These are phyloP conservation scores for Diadumene lineata DNA, from an alignment of 92 coral and sea anemone genomes.

Conservation along the genomic window DNA sequence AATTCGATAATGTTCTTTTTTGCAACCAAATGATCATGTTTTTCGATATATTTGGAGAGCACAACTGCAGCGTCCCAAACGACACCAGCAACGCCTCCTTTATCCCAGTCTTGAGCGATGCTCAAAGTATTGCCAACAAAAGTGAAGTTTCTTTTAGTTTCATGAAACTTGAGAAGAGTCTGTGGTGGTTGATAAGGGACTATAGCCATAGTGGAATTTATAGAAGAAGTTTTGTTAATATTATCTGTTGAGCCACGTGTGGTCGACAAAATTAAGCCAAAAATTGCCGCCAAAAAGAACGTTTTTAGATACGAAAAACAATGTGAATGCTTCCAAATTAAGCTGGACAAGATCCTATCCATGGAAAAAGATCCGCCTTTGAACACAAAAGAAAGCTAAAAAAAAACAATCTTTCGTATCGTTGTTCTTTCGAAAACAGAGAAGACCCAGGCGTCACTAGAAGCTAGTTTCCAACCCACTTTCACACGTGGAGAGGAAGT, in stretches of 20 bases:
- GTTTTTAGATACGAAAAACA: not conserved
- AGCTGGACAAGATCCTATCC: not conserved
- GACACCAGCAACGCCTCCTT: conserved; percentile 95
- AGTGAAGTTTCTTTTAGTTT: conserved; percentile 63
- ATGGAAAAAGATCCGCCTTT: not conserved
- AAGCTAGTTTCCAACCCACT: conserved; percentile 24
- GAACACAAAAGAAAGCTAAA: not conserved
- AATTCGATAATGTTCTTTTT: conserved; percentile 86
- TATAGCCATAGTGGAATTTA: conserved; percentile 61
- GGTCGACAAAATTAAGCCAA: not conserved
- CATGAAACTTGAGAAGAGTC: conserved; percentile 64
- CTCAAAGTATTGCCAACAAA: conserved; percentile 78
- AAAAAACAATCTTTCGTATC: not conserved
- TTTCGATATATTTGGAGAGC: conserved; percentile 75
- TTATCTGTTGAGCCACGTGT: not conserved
- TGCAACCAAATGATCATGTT: conserved; percentile 35
- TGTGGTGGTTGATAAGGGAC: conserved; percentile 76
- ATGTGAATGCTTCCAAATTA: not conserved
- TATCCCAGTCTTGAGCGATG: conserved; percentile 86
- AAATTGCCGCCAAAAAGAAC: not conserved
- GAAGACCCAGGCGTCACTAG: conserved; percentile 53
- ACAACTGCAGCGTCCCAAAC: conserved; percentile 99
- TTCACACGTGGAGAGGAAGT: not conserved
- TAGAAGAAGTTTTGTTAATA: not conserved
- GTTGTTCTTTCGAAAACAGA: not conserved